phyloP scores from a whole-genome alignment of 1,140 invertebrate species.

The Diorhabda elongata region DNA sequence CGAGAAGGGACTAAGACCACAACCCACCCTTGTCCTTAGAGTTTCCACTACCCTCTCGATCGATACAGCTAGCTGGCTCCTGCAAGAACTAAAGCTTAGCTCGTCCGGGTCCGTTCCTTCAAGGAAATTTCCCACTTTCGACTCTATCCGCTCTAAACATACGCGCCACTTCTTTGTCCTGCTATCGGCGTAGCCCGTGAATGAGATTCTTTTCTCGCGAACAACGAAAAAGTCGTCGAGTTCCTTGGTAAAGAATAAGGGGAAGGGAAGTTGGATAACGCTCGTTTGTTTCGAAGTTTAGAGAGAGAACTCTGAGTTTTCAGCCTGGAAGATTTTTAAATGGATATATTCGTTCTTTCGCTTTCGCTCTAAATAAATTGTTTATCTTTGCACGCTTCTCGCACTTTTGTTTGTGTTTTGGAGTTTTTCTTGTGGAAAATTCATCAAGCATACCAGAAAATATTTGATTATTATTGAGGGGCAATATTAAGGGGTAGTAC shows the following conservation, averaged over 20 bases:
- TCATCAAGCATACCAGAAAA: too few species aligned
- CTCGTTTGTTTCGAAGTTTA: conserved; percentile 13
- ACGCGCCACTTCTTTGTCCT: conserved; percentile 36
- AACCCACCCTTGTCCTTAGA: conserved; percentile 45
- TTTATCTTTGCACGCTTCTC: not conserved
- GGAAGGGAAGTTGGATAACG: conserved; percentile 18
- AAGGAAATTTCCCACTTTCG: conserved; percentile 38
- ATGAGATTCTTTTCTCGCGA: conserved; percentile 31
- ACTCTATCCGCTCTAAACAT: conserved; percentile 28
- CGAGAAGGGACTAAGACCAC: conserved; percentile 45
- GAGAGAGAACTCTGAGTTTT: conserved; percentile 14
- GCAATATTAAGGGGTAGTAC: too few species aligned
- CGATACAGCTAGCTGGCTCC: conserved; percentile 46
- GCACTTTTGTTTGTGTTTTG: not conserved
- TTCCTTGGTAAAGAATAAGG: conserved; percentile 24
- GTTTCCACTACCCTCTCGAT: conserved; percentile 45
- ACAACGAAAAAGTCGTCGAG: conserved; percentile 27
- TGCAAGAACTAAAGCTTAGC: conserved; percentile 45
- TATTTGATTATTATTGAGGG: too few species aligned
- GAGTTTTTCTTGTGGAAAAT: not conserved
- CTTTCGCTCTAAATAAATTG: conserved; percentile 9
- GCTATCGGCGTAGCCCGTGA: conserved; percentile 4
- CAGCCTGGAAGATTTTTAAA: conserved; percentile 25
- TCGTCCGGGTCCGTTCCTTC: conserved; percentile 46
- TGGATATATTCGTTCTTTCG: conserved; percentile 22